These are phyloP conservation scores for Montipora cactus DNA, from an alignment of 64 coral and sea anemone species.

Conservation along the genomic window DNA sequence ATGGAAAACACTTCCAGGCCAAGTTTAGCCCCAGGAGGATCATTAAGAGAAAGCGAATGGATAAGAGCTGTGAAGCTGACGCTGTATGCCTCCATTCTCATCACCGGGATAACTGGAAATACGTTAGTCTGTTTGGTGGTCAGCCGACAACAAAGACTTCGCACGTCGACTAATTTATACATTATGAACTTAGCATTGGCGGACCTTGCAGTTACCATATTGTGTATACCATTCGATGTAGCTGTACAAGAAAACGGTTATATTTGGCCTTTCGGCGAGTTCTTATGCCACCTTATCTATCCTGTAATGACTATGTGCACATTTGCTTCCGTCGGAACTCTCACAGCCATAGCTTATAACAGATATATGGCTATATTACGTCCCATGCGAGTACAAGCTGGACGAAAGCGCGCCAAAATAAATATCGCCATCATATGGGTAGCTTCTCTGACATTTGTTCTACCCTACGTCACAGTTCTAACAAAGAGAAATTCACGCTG, in stretches of 20 bases:
- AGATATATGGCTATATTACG: constrained; percentile 75
- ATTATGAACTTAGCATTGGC: constrained; percentile 87
- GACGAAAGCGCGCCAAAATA: constrained; percentile 68
- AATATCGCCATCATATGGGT: constrained; percentile 73
- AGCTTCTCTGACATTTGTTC: constrained; percentile 57
- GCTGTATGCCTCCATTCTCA: constrained; percentile 68
- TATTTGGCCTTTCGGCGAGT: constrained; percentile 80
- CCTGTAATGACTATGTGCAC: constrained; percentile 91
- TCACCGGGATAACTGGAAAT: constrained; percentile 76
- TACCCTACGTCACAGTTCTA: constrained; percentile 75
- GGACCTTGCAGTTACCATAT: constrained; percentile 75
- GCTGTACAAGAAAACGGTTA: constrained; percentile 81
- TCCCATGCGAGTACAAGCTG: constrained; percentile 69
- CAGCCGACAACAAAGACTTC: constrained; percentile 77
- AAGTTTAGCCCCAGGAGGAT: not conserved
- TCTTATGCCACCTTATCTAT: constrained; percentile 82
- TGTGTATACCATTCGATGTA: constrained; percentile 95
- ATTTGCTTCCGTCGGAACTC: constrained; percentile 84
- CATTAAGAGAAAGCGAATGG: not conserved
- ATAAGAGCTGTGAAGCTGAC: constrained; percentile 62
- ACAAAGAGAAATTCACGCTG: constrained; percentile 58
- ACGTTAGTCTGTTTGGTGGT: constrained; percentile 85
- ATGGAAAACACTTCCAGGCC: not conserved
- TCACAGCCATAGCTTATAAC: constrained; percentile 89
- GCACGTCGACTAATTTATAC: constrained; percentile 93